A percentile compares a stretch with the other conserved stretches of the same genome.
phyloP scores from a whole-genome alignment of 2,797 vertebrate genomes.

The Urophycis tenuis region DNA sequence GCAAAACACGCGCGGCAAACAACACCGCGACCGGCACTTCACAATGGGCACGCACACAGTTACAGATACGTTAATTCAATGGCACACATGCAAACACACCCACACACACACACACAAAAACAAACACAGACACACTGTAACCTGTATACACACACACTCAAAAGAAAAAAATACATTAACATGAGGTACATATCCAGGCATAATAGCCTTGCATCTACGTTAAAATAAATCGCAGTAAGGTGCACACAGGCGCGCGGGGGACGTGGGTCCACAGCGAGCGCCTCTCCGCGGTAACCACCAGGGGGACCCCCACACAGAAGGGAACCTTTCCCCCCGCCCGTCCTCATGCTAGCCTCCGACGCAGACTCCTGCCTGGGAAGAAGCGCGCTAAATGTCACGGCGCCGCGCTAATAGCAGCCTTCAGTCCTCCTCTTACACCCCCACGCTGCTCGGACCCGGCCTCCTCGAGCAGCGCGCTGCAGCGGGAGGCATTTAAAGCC shows the following conservation, averaged over 20 bases:
- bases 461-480: background rate
- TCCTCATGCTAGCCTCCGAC: background rate
- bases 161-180: background rate
- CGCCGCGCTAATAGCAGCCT: background rate
- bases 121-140: too few species aligned
- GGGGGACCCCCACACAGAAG: background rate
- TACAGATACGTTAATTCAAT: background rate
- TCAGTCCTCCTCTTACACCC: background rate
- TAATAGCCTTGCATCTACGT: background rate
- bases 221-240: background rate
- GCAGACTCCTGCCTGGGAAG: background rate
- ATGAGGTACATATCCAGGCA: background rate
- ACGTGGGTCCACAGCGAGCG: too few species aligned
- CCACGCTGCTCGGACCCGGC: background rate
- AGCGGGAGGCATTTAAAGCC: background rate
- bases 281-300: background rate
- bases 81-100: background rate
- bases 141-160: too few species aligned
- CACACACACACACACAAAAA: background rate
- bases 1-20: constrained; percentile 6
- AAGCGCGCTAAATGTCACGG: background rate
- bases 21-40: background rate
- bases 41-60: background rate
- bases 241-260: background rate
- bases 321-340: background rate